Evolutionary conservation across 2,113 vertebrate species (phyloP).

Genomic region (Pterocles burchelli): DNA sequence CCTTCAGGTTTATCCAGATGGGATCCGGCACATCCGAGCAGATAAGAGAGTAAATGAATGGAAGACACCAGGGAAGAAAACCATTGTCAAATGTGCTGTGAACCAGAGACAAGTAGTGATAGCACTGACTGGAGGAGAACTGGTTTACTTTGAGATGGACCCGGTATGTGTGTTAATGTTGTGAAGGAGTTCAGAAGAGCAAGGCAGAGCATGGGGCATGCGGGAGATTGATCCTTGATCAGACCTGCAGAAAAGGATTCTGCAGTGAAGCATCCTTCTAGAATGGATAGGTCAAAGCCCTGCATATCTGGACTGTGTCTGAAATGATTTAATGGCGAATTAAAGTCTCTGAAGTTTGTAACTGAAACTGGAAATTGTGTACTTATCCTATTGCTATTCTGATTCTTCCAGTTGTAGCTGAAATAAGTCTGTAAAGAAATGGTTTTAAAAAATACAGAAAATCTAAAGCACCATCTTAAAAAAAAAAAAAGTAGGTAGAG

Average conservation of each 20-base stretch:
- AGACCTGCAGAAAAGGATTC: background rate
- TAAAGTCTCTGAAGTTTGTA: background rate
- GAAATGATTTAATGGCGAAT: background rate
- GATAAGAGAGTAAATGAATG: constrained; percentile 99
- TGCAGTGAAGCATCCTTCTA: background rate
- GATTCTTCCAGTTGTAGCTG: background rate
- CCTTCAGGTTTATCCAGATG: constrained; percentile 93
- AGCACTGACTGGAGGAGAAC: constrained; percentile 93
- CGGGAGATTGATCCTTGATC: background rate
- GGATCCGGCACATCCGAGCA: constrained; percentile 95
- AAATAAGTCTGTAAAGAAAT: background rate
- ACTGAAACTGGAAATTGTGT: background rate
- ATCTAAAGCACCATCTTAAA: background rate
- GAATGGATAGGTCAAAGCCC: background rate
- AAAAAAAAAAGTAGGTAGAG: fast-evolving
- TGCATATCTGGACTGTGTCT: background rate
- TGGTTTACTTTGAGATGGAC: constrained; percentile 99
- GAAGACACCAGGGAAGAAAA: constrained; percentile 98
- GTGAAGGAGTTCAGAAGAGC: background rate
- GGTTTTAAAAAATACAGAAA: background rate
- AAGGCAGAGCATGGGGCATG: background rate
- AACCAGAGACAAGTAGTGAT: constrained; percentile 99
- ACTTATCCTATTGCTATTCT: background rate
- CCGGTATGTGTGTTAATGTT: constrained; percentile 81
- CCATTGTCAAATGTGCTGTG: constrained; percentile 96